Percentiles rank a stretch among this genome's conserved stretches.
Evolutionary conservation across 2,888 invertebrate genomes (phyloP).

Genomic region (Netelia virgata): DNA sequence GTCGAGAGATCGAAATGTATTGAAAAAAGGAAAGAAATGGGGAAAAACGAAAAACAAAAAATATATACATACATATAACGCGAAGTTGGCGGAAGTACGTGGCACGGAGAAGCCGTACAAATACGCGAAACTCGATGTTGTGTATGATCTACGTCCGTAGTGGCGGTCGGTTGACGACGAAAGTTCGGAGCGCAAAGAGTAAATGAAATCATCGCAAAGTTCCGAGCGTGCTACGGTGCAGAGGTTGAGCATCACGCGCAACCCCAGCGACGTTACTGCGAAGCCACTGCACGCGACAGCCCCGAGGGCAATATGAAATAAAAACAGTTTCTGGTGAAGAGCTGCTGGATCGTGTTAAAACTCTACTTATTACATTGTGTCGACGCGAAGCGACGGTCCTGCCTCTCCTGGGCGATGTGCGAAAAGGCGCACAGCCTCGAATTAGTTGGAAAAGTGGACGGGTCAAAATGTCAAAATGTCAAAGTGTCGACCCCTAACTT

Average conservation of each 20-base stretch:
- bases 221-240: slow-evolving; percentile 58
- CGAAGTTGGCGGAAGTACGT: slow-evolving; percentile 2
- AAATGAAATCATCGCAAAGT: slow-evolving; percentile 79
- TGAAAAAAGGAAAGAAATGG: neutral
- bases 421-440: neutral
- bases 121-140: slow-evolving; percentile 8
- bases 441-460: too few species aligned
- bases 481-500: too few species aligned
- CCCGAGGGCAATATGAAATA: slow-evolving; percentile 75
- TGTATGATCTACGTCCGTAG: slow-evolving; percentile 9
- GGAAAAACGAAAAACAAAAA: slow-evolving; percentile 1
- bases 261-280: slow-evolving; percentile 36
- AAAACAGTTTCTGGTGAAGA: slow-evolving; percentile 75
- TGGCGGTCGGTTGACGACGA: slow-evolving; percentile 69
- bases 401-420: neutral
- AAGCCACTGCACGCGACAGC: slow-evolving; percentile 54
- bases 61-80: too few species aligned
- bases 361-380: slow-evolving; percentile 74
- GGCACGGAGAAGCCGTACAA: slow-evolving; percentile 22
- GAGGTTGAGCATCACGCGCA: slow-evolving; percentile 38
- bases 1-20: neutral
- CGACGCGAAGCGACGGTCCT: neutral
- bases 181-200: slow-evolving; percentile 73
- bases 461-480: too few species aligned
- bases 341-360: slow-evolving; percentile 77